These are phyloP conservation scores for Phaethon lepturus DNA, from an alignment of 2,113 vertebrate genomes.

Conservation along the genomic window DNA sequence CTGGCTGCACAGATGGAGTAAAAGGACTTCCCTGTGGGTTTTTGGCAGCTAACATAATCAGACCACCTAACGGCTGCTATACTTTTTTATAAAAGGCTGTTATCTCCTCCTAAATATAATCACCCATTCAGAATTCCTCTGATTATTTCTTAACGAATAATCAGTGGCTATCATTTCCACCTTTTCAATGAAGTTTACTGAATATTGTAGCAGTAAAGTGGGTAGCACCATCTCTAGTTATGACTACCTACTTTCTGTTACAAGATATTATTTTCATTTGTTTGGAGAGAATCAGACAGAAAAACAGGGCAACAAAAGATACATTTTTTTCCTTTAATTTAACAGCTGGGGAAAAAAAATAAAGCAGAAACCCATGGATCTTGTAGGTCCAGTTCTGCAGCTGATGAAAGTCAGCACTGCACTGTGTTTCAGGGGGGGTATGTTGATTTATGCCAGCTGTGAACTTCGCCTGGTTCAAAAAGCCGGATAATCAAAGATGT, in stretches of 20 bases:
- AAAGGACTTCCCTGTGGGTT: constrained; percentile 5
- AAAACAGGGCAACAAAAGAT: neutral
- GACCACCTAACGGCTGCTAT: neutral
- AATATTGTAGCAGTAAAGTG: neutral
- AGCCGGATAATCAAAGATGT: neutral
- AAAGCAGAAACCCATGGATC: neutral
- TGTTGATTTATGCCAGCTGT: neutral
- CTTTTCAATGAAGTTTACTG: neutral
- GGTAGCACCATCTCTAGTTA: neutral
- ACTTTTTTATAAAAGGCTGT: neutral
- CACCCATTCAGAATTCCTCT: neutral
- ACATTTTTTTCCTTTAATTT: neutral
- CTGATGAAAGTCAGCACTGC: neutral
- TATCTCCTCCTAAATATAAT: neutral
- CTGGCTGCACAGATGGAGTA: constrained; percentile 14
- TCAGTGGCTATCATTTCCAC: neutral
- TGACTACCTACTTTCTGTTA: neutral
- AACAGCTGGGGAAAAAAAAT: neutral
- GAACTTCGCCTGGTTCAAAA: neutral
- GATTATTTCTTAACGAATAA: neutral
- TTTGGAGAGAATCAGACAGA: neutral
- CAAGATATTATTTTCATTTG: neutral
- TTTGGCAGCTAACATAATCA: constrained; percentile 1
- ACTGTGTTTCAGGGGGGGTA: neutral
- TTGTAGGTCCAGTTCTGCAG: neutral